Evolutionary conservation across 2,113 vertebrate genomes (phyloP).

Genomic region (Poecilia latipinna): DNA sequence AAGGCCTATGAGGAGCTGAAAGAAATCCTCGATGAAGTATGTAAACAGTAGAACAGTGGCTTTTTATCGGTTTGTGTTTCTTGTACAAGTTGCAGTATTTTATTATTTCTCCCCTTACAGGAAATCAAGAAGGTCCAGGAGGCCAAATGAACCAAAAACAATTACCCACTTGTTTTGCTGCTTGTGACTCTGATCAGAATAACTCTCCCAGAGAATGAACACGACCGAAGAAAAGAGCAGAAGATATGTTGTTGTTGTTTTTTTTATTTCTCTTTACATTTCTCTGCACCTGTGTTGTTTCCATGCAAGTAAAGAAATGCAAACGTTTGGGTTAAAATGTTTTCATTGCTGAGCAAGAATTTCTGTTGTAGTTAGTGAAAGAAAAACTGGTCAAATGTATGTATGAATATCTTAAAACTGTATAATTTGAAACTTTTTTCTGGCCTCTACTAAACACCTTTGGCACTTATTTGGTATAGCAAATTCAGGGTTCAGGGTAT

Average conservation of each 20-base stretch:
- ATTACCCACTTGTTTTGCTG: conserved; percentile 3
- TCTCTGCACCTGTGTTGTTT: conserved; percentile 1
- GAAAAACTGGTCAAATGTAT: not conserved
- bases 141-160: conserved; percentile 48
- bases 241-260: not conserved
- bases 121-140: conserved; percentile 80
- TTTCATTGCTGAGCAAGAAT: not conserved
- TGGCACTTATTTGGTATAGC: not conserved
- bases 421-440: not conserved
- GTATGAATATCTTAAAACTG: not conserved
- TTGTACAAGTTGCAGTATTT: not conserved
- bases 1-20: conserved; percentile 86
- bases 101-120: conserved; percentile 46
- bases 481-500: not conserved
- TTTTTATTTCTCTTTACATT: not conserved
- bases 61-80: not conserved
- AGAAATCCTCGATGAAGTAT: conserved; percentile 86
- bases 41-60: conserved; percentile 25
- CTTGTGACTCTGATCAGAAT: conserved; percentile 4
- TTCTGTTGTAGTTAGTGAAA: conserved; percentile 39
- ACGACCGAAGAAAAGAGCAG: not conserved
- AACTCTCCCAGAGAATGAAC: conserved; percentile 7
- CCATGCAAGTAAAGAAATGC: conserved; percentile 15
- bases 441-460: not conserved
- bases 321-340: not conserved